phyloP scores from a whole-genome alignment of 2,888 invertebrate species.

The Frankliniella fusca region DNA sequence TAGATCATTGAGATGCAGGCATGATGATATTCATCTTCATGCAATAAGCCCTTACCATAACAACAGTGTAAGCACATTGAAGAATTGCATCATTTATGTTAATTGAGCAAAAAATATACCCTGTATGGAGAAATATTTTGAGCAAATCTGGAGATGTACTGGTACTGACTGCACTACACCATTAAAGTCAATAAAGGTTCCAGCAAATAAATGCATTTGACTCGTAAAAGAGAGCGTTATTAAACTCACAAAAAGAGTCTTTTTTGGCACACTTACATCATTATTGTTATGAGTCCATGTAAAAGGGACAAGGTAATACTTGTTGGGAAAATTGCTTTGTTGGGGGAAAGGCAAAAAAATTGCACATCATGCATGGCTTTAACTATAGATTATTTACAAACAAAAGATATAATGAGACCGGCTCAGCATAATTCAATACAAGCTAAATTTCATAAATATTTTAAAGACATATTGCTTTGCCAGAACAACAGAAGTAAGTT shows the following conservation, averaged over 20 bases:
- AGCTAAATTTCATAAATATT: not conserved
- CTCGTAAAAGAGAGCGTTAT: not conserved
- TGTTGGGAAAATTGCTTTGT: not conserved
- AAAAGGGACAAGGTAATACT: not conserved
- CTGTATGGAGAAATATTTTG: not conserved
- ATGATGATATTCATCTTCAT: not conserved
- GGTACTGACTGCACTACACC: not conserved
- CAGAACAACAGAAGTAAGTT: not conserved
- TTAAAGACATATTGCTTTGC: not conserved
- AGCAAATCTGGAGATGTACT: not conserved
- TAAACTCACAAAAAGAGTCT: not conserved
- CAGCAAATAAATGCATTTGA: not conserved
- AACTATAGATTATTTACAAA: not conserved
- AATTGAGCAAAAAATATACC: not conserved
- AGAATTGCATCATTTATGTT: not conserved
- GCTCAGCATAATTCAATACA: not conserved
- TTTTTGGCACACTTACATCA: conserved; percentile 13
- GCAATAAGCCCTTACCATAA: too few relatives aligned
- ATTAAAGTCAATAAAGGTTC: not conserved
- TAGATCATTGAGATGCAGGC: not conserved
- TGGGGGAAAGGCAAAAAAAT: not conserved
- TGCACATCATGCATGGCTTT: not conserved
- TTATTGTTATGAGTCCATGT: not conserved
- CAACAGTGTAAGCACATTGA: too few relatives aligned
- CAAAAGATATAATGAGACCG: not conserved